A percentile compares a stretch with the other conserved stretches of the same genome.
Conservation (phyloP, 2,797 vertebrate species). For the Rhabdomys pumilio region DNA sequence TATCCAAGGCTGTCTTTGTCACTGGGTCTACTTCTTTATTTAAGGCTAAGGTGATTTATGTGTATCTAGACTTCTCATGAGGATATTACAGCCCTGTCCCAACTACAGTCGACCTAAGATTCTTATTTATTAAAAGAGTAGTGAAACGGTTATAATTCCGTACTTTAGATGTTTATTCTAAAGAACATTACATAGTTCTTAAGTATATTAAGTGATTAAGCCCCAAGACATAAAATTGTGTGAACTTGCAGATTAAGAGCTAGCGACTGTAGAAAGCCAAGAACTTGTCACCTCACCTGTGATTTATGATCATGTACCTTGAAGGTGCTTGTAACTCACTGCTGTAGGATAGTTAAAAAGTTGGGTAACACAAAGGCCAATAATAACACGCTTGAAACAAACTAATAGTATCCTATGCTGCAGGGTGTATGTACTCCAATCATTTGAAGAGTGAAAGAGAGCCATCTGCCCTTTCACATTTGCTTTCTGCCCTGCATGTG, state of each 20-base stretch:
- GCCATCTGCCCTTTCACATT: neutral
- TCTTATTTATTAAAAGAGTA: slow-evolving; percentile 46
- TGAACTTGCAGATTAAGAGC: slow-evolving; percentile 55
- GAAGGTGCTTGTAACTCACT: slow-evolving; percentile 51
- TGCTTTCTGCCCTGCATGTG: slow-evolving; percentile 29
- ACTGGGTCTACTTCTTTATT: neutral
- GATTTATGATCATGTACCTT: slow-evolving; percentile 26
- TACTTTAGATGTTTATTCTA: slow-evolving; percentile 65
- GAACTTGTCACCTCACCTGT: neutral
- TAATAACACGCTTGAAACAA: slow-evolving; percentile 63
- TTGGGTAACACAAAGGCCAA: slow-evolving; percentile 57
- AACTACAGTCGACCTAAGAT: slow-evolving; percentile 37
- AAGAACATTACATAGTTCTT: slow-evolving; percentile 48
- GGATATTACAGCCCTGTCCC: neutral
- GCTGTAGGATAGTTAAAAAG: slow-evolving; percentile 48
- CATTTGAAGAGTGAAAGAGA: slow-evolving; percentile 1
- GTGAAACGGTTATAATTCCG: slow-evolving; percentile 28
- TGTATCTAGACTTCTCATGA: slow-evolving; percentile 53
- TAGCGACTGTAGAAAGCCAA: slow-evolving; percentile 53
- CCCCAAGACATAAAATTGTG: slow-evolving; percentile 23
- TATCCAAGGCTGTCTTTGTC: neutral
- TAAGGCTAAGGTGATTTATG: slow-evolving; percentile 17
- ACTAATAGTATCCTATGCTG: slow-evolving; percentile 44
- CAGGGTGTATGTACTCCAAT: slow-evolving; percentile 50
- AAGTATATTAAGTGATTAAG: slow-evolving; percentile 65